Evolutionary conservation across 2,113 vertebrate species (phyloP).

Genomic region (Propithecus coquereli): DNA sequence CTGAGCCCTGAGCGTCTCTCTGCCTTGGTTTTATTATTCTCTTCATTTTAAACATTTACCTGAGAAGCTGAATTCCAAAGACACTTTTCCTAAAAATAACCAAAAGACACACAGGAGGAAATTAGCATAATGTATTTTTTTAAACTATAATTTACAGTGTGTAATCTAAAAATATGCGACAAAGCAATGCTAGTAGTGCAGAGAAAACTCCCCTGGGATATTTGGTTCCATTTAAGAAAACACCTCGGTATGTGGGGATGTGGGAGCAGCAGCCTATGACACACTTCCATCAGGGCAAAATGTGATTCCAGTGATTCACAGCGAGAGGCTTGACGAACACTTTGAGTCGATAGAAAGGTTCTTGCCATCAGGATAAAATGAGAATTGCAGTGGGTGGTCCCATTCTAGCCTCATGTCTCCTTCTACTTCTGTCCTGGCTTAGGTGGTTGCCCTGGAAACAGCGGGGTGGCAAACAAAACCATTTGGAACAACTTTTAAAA

Average conservation of each 20-base stretch:
- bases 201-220: slow-evolving; percentile 53
- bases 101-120: slow-evolving; percentile 33
- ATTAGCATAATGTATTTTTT: slow-evolving; percentile 67
- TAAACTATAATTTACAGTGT: slow-evolving; percentile 53
- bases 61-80: slow-evolving; percentile 54
- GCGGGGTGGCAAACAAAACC: slow-evolving; percentile 59
- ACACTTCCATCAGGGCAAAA: slow-evolving; percentile 54
- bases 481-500: slow-evolving; percentile 65
- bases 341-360: slow-evolving; percentile 55
- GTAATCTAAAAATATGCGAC: slow-evolving; percentile 52
- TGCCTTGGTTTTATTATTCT: background rate
- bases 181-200: slow-evolving; percentile 43
- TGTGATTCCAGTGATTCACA: slow-evolving; percentile 58
- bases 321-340: slow-evolving; percentile 58
- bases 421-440: slow-evolving; percentile 72
- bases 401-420: slow-evolving; percentile 61
- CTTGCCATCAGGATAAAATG: slow-evolving; percentile 65
- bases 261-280: slow-evolving; percentile 49
- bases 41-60: slow-evolving; percentile 41
- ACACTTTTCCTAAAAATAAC: slow-evolving; percentile 62
- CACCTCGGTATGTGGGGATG: slow-evolving; percentile 18
- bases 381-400: slow-evolving; percentile 73
- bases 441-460: slow-evolving; percentile 78
- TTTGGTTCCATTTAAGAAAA: slow-evolving; percentile 59
- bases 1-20: background rate